Evolutionary conservation across 2,797 vertebrate species (phyloP).

Genomic region (Pagetopsis macropterus): DNA sequence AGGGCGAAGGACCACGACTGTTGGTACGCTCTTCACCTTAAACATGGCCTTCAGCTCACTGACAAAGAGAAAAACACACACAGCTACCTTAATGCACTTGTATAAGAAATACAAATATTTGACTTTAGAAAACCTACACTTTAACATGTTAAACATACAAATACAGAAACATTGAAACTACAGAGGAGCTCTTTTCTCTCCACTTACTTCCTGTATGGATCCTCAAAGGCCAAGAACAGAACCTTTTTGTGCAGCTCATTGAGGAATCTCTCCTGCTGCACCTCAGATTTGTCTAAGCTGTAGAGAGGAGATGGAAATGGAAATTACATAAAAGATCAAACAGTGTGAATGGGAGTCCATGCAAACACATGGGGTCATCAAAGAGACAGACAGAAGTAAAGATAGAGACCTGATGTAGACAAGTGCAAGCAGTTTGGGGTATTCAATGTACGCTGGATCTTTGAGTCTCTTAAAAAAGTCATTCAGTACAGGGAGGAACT

Average conservation of each 20-base stretch:
- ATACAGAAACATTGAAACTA: neutral
- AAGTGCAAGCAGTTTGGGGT: conserved; percentile 82
- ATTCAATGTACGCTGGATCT: conserved; percentile 86
- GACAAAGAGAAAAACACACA: conserved; percentile 16
- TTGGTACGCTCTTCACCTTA: conserved; percentile 83
- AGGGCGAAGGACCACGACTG: conserved; percentile 89
- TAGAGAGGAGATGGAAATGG: conserved; percentile 38
- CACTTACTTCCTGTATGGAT: conserved; percentile 86
- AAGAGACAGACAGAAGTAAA: conserved; percentile 6
- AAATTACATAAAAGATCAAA: conserved; percentile 20
- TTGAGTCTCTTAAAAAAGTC: conserved; percentile 86
- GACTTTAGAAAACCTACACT: neutral
- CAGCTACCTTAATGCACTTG: neutral
- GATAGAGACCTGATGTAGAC: conserved; percentile 74
- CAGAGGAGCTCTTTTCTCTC: neutral
- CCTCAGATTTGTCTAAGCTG: conserved; percentile 84
- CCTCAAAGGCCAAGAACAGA: conserved; percentile 88
- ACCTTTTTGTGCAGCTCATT: conserved; percentile 87
- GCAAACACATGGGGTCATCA: neutral
- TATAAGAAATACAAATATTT: too few relatives aligned
- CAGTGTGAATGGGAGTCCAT: neutral
- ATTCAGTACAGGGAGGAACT: conserved; percentile 81
- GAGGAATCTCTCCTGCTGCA: conserved; percentile 85
- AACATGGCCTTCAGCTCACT: conserved; percentile 89
- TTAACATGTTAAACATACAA: conserved; percentile 4